Evolutionary conservation across 2,797 vertebrate species (phyloP).

Genomic region (Lithobates pipiens): DNA sequence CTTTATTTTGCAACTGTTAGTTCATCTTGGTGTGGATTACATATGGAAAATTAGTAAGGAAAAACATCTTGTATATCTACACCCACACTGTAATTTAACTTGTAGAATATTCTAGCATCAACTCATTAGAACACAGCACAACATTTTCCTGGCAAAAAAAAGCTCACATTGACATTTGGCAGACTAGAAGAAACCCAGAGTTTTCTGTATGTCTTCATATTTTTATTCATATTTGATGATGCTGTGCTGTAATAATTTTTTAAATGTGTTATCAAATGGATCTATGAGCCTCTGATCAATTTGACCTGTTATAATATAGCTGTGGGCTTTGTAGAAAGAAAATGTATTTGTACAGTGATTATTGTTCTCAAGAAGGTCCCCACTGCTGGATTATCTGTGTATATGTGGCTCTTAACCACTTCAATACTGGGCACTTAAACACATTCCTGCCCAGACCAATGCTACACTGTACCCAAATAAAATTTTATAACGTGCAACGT

Average conservation of each 20-base stretch:
- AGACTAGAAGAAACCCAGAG: conserved; percentile 10
- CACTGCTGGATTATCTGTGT: too few relatives aligned
- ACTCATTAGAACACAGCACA: conserved; percentile 34
- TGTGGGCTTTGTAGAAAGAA: too few relatives aligned
- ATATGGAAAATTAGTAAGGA: conserved; percentile 51
- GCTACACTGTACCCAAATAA: too few relatives aligned
- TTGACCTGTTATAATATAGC: too few relatives aligned
- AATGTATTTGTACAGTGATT: too few relatives aligned
- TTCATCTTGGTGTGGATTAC: conserved; percentile 22
- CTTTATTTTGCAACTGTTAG: conserved; percentile 18
- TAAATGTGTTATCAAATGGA: too few relatives aligned
- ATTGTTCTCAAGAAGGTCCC: too few relatives aligned
- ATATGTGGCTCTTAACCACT: too few relatives aligned
- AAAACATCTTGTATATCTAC: conserved; percentile 47
- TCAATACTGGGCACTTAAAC: too few relatives aligned
- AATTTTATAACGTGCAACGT: too few relatives aligned
- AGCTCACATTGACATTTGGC: conserved; percentile 7
- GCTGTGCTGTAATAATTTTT: neutral
- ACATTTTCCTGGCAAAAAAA: conserved; percentile 52
- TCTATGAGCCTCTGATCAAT: too few relatives aligned
- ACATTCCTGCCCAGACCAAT: too few relatives aligned
- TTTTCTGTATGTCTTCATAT: neutral
- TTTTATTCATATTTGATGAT: neutral
- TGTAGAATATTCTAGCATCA: conserved; percentile 44
- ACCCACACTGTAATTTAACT: conserved; percentile 50